Base-by-base conservation (phyloP, 2,888 invertebrate genomes). In the Calameuta filiformis region DNA sequence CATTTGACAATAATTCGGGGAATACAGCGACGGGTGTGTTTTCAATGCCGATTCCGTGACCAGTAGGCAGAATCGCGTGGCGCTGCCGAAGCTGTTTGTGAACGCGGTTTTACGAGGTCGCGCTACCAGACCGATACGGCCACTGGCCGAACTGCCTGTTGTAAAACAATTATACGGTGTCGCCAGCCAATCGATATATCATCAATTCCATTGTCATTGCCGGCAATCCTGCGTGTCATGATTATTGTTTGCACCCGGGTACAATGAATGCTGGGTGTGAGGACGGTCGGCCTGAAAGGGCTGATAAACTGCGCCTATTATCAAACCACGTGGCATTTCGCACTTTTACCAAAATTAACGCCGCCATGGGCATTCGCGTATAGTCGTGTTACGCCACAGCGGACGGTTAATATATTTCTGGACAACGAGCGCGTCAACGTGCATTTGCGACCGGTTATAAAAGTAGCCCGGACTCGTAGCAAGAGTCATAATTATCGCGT, bases 201-300 rank as follows among this genome's bases (percentile, higher is more conserved):
- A 91, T 89, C 90, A 89, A 91, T 90, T 91, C 89, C 89, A 90
- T 90, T 91, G 91, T 90, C 90, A 90, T 88, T 89, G 89, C 88
- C 84, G 88, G 87, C 88, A 89, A 89, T 89, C 89, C 88, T 83
- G 87, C 90, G 89, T 91, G 90, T 91, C 91, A 90, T 89, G 91
- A 91, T 91, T 90, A 91, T 91, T 91, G 91, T 91, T 89, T 87
- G 88, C 89, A 87, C 88, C 86, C 85, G 87, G 86, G 86, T 83
- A 89, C 89, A 88, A 89, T 89, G 88, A 88, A 84, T 73, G 73
- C 37, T 77, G 33, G 56, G 56, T 56, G 12, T 68, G 73, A 73
- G 73, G 33, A 35, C 4, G 35, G 35, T 56, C 75, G 73, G 81
- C 81, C 76, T 78, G 82, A 73, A 80, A 79, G 81, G 76, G 75